phyloP scores from a whole-genome alignment of 2,888 invertebrate species.

The Andrena bucephala region DNA sequence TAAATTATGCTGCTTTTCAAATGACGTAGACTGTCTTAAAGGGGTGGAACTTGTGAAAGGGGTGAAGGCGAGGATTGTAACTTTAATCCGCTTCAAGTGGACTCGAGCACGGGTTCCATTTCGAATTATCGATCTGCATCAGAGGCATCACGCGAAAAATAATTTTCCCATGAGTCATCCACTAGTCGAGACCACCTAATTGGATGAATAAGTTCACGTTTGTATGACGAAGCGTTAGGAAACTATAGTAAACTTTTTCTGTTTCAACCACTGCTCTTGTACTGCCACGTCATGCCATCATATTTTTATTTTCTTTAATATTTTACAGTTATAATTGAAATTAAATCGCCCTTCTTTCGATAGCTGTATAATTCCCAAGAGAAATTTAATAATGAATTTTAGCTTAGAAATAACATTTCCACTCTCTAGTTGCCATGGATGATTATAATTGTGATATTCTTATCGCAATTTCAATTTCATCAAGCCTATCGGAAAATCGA shows the following conservation, averaged over 20 bases:
- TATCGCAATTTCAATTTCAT: neutral
- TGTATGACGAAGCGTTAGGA: neutral
- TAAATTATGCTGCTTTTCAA: neutral
- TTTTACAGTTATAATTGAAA: neutral
- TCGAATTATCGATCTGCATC: constrained; percentile 42
- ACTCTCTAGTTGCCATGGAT: neutral
- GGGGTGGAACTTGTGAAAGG: no score
- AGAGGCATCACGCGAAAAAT: constrained; percentile 15
- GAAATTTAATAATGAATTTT: neutral
- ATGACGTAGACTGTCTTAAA: neutral
- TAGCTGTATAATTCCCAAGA: neutral
- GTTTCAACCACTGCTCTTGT: neutral
- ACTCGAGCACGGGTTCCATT: constrained; percentile 7
- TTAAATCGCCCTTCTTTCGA: neutral
- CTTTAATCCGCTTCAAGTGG: constrained; percentile 3
- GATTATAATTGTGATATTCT: neutral
- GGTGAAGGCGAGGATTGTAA: neutral
- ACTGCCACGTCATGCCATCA: neutral
- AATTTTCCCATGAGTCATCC: constrained; percentile 40
- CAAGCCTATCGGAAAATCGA: neutral
- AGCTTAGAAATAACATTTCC: neutral
- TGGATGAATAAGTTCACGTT: constrained; percentile 3
- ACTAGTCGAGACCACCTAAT: constrained; percentile 12
- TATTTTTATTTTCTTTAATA: neutral
- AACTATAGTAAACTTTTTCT: neutral